Conservation (phyloP, 1,140 invertebrate species). For the Delia radicum region DNA sequence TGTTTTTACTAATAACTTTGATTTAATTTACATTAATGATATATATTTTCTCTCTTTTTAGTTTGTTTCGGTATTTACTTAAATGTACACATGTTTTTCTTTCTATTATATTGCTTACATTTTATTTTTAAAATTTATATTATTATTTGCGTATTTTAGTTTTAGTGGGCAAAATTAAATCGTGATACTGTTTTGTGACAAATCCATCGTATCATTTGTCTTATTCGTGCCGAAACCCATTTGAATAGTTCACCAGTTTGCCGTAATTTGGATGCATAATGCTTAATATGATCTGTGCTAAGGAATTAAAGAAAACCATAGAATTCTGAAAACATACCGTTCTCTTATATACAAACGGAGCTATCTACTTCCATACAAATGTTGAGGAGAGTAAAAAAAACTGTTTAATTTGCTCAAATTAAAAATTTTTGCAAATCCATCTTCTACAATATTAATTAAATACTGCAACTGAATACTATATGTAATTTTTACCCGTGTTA, state of each 20-base stretch:
- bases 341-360: no score
- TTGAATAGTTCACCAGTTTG: conserved; percentile 57
- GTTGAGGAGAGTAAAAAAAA: no score
- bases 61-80: not conserved
- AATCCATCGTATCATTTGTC: conserved; percentile 51
- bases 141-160: not conserved
- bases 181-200: conserved; percentile 52
- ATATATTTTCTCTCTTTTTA: not conserved
- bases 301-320: conserved; percentile 48
- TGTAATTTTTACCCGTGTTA: no score
- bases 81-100: not conserved
- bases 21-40: not conserved
- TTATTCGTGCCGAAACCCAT: conserved; percentile 52
- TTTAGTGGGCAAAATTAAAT: conserved; percentile 54
- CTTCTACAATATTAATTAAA: no score
- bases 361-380: no score
- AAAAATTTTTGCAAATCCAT: no score
- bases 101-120: not conserved
- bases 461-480: no score
- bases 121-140: not conserved
- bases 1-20: not conserved
- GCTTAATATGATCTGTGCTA: conserved; percentile 59
- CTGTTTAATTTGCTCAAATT: no score
- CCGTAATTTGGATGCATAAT: conserved; percentile 57
- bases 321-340: no score